Evolutionary conservation across 2,888 invertebrate genomes (phyloP).

Genomic region (Meandrusa payeni): DNA sequence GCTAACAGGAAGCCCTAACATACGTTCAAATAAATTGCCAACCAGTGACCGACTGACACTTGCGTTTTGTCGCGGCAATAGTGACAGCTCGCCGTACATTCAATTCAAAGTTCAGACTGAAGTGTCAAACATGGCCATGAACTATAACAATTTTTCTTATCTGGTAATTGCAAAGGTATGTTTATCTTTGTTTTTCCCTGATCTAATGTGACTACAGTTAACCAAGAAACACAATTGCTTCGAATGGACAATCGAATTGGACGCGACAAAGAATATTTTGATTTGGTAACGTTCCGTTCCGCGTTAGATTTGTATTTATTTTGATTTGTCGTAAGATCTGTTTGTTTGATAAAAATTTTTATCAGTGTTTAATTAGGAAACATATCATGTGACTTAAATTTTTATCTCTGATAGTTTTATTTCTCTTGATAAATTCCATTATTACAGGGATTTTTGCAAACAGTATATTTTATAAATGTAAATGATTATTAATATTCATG

Average conservation of each 20-base stretch:
- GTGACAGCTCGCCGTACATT: constrained; percentile 51
- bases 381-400: constrained; percentile 35
- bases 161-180: constrained; percentile 25
- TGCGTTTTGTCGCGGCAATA: constrained; percentile 35
- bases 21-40: constrained; percentile 63
- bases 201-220: constrained; percentile 12
- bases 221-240: constrained; percentile 22
- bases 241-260: constrained; percentile 39
- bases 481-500: no score
- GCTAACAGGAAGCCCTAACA: constrained; percentile 45
- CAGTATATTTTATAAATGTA: no score
- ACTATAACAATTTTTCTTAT: constrained; percentile 53
- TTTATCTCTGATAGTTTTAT: constrained; percentile 16
- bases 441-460: no score
- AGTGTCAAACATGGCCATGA: constrained; percentile 45
- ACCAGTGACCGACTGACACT: constrained; percentile 63
- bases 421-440: constrained; percentile 8
- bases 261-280: constrained; percentile 44
- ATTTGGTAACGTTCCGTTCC: constrained; percentile 47
- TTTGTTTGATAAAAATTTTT: constrained; percentile 31
- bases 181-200: constrained; percentile 5
- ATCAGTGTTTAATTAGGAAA: constrained; percentile 36
- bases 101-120: constrained; percentile 43
- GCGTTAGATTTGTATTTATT: constrained; percentile 38
- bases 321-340: constrained; percentile 26